Conservation (phyloP, 2,797 vertebrate species). For the Hydrolagus colliei region DNA sequence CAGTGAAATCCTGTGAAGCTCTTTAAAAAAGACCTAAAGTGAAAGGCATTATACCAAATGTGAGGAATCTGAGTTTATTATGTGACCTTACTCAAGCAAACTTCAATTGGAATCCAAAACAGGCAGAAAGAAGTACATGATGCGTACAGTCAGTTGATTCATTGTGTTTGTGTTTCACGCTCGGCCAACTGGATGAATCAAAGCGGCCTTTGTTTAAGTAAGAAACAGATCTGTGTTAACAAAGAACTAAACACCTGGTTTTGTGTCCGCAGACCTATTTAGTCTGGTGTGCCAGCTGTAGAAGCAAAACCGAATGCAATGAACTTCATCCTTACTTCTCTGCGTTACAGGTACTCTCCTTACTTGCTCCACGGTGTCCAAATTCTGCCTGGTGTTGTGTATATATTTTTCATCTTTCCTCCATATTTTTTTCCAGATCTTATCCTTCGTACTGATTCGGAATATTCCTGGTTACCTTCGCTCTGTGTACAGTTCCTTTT, state of each 20-base stretch:
- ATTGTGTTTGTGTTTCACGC: not conserved
- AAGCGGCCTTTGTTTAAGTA: no score
- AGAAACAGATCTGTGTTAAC: not conserved
- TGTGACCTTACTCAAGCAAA: no score
- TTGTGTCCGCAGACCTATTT: constrained; percentile 75
- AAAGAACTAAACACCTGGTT: constrained; percentile 23
- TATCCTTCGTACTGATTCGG: constrained; percentile 91
- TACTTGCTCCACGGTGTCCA: constrained; percentile 28
- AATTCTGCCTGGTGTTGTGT: constrained; percentile 29
- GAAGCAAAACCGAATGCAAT: constrained; percentile 92
- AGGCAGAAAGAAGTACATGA: no score
- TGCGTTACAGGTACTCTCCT: constrained; percentile 77
- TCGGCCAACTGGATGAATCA: not conserved
- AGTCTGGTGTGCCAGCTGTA: constrained; percentile 93
- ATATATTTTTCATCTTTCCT: not conserved
- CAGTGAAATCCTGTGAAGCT: no score
- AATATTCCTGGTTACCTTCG: constrained; percentile 94
- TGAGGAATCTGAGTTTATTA: no score
- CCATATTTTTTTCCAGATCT: constrained; percentile 62
- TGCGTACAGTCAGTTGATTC: no score
- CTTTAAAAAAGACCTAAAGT: no score
- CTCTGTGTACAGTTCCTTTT: constrained; percentile 94
- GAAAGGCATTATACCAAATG: no score
- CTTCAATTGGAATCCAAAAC: no score
- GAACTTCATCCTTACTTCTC: constrained; percentile 92